phyloP scores from a whole-genome alignment of 2,888 invertebrate species.

The Abrostola triplasia region DNA sequence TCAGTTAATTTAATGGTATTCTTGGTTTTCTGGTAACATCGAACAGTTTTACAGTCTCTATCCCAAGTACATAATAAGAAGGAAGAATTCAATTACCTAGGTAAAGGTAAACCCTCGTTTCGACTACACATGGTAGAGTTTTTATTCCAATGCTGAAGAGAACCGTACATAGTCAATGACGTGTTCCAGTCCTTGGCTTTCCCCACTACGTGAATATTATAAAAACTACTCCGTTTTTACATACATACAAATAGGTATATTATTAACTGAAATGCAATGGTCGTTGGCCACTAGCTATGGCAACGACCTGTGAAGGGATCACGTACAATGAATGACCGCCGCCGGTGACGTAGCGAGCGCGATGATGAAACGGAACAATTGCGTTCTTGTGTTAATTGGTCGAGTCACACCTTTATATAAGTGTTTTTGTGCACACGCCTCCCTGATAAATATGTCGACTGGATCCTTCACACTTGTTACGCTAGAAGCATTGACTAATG shows the following conservation, averaged over 20 bases:
- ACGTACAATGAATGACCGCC: slow-evolving; percentile 60
- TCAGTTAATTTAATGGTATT: too few species aligned
- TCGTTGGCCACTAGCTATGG: slow-evolving; percentile 60
- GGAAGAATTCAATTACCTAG: too few species aligned
- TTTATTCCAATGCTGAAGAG: too few species aligned
- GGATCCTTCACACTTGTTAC: slow-evolving; percentile 1
- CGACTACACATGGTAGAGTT: too few species aligned
- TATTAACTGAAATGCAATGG: slow-evolving; percentile 51
- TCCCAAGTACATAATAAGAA: too few species aligned
- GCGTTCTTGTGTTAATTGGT: slow-evolving; percentile 36
- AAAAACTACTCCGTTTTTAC: slow-evolving; percentile 30
- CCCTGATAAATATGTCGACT: neutral
- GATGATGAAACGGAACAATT: slow-evolving; percentile 49
- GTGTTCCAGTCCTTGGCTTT: slow-evolving; percentile 1
- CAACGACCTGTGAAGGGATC: slow-evolving; percentile 69
- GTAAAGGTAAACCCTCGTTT: too few species aligned
- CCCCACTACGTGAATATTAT: slow-evolving; percentile 3
- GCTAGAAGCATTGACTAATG: neutral
- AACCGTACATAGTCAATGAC: neutral
- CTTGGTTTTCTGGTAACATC: too few species aligned
- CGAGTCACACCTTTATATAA: slow-evolving; percentile 2
- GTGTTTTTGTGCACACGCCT: neutral
- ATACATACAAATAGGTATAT: slow-evolving; percentile 30
- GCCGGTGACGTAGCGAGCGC: slow-evolving; percentile 34
- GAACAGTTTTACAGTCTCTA: too few species aligned